Conservation (phyloP, 2,888 invertebrate genomes). For the Cephalotes varians region DNA sequence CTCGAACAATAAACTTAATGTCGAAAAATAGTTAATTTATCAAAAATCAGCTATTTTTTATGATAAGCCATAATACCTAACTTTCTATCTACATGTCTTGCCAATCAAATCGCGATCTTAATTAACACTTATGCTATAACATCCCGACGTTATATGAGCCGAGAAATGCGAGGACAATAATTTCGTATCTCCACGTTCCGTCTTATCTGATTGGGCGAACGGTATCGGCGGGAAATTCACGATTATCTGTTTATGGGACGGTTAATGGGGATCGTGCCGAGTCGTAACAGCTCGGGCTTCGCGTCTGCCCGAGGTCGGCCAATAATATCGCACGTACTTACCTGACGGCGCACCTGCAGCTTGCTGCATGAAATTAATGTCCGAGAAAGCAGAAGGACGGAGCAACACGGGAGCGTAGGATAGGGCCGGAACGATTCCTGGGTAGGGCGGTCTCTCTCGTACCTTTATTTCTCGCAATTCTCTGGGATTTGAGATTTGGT, state of each 20-base stretch:
- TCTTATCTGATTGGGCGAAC: constrained; percentile 81
- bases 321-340: constrained; percentile 74
- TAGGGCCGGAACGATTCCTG: constrained; percentile 58
- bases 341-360: constrained; percentile 59
- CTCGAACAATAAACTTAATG: not conserved
- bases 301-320: constrained; percentile 70
- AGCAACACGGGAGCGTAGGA: constrained; percentile 62
- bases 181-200: constrained; percentile 80
- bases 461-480: constrained; percentile 62
- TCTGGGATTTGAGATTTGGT: constrained; percentile 46
- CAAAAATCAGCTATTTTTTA: not conserved
- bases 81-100: not conserved
- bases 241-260: constrained; percentile 83
- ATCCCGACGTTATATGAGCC: constrained; percentile 65
- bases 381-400: constrained; percentile 43
- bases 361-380: constrained; percentile 67
- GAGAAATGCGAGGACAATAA: constrained; percentile 78
- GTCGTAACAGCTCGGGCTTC: constrained; percentile 66
- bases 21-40: not conserved
- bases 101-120: constrained; percentile 46
- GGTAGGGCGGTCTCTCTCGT: constrained; percentile 54
- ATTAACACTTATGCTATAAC: constrained; percentile 58
- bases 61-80: not conserved
- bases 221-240: constrained; percentile 79
- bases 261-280: constrained; percentile 79